Evolutionary conservation across 1,140 invertebrate genomes (phyloP), one percentile per base, ranked within the genome.

Genomic region (Drosophila insularis): DNA sequence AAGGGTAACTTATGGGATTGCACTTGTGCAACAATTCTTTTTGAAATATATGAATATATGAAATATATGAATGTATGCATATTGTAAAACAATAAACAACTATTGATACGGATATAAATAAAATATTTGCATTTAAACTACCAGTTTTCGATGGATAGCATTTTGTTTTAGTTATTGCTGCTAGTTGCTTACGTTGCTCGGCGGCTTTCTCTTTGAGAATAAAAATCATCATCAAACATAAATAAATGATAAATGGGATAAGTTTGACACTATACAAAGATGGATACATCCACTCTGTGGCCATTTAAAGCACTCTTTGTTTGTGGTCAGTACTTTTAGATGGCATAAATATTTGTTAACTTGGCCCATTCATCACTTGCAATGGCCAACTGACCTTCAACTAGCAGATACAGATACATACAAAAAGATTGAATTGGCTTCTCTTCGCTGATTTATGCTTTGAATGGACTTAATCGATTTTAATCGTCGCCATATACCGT

Each of bases 401-500:
- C 46, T 31, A 27, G 68, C 71, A 61, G 60, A 55, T 37, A 21
- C 10, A 23, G 68, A 46, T 31, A 37, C 55, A 56, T 19, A 35
- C n/a, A 19, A 19, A 19, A 14, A 40, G 62, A 66, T 74, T 63
- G 59, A 54, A 54, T 71, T 23, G 63, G 66, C 73, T 40, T 43
- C 32, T 2, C 68, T 62, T 50, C 56, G 39, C 64, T 87, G 82
- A 87, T 84, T 87, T 87, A 89, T 87, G 70, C 76, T 54, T 63
- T 50, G 58, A 59, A 80, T 80, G 84, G 85, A 74, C 82, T 89
- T 68, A 87, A 87, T 89, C 82, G 82, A 87, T 87, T 87, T 87
- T 89, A 87, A 87, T 89, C 84, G 84, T 71, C 69, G 55, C 84
- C 82, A 78, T 64, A 50, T 21, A 50, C 17, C 17, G 43, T 50